Base-by-base conservation (phyloP, 2,888 invertebrate genomes). In the Alsophila aescularia region DNA sequence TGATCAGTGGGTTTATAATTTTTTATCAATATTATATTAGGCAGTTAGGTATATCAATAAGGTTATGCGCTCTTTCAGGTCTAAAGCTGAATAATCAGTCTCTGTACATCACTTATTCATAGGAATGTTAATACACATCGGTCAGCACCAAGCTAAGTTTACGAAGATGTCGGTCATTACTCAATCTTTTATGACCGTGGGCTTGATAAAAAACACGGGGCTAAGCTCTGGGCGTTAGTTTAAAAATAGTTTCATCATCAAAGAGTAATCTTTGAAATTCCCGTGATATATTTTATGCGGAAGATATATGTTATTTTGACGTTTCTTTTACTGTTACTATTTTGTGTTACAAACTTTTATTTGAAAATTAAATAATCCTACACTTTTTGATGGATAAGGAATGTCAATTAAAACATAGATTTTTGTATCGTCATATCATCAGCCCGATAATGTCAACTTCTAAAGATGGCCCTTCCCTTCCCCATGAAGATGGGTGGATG, bases 71-170 rank as follows among this genome's bases (percentile, higher is more conserved):
- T n/a, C n/a, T n/a, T n/a, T n/a, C n/a, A n/a, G n/a, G n/a, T n/a
- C n/a, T n/a, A n/a, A n/a, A n/a, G n/a, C n/a, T n/a, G n/a, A n/a
- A n/a, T n/a, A n/a, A n/a, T n/a, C n/a, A n/a, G n/a, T 13, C 15
- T 36, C 16, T 36, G n/a, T 6, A 27, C 48, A 53, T 44, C 49
- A 50, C 37, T 31, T 37, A 43, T 49, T 40, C 48, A 13, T 39
- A 52, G 41, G 57, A 57, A 57, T 57, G 44, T 57, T 57, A 44
- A 52, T 52, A 40, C 42, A 39, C 58, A 58, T 58, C 53, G 53
- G 58, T 58, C 53, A 52, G 27, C 52, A 45, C 45, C 50, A 45
- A 45, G 31, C 27, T 37, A 34, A 45, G 45, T 48, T 32, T 52
- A 49, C 40, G 27, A 29, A 37, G 36, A 16, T 21, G 45, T 29